A percentile compares a stretch with the other conserved stretches of the same genome.
phyloP scores from a whole-genome alignment of 2,888 invertebrate species.

The Anodontia alba region DNA sequence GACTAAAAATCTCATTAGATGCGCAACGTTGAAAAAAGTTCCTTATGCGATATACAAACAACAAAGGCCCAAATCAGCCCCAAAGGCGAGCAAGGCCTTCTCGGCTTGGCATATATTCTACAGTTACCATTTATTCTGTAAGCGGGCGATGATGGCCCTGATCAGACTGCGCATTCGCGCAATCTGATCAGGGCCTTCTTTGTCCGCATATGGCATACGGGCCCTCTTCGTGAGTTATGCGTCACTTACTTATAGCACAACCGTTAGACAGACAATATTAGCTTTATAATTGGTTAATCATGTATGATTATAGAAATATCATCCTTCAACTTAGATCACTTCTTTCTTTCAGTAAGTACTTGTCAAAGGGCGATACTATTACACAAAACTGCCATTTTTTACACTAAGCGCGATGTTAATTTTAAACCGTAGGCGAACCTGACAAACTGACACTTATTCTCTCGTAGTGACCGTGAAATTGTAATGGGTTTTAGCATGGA shows the following conservation, averaged over 20 bases:
- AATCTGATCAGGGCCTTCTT: no score
- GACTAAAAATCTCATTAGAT: background rate
- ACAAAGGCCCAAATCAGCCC: no score
- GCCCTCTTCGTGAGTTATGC: no score
- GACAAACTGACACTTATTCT: slow-evolving; percentile 47
- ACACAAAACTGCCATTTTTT: slow-evolving; percentile 10
- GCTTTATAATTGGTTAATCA: background rate
- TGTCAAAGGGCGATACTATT: slow-evolving; percentile 11
- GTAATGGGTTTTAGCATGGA: slow-evolving; percentile 57
- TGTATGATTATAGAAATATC: background rate
- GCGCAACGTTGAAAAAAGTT: no score
- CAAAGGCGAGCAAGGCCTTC: no score
- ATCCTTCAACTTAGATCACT: background rate
- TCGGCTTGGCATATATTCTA: no score
- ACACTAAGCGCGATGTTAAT: background rate
- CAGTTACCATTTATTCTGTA: no score
- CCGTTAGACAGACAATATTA: slow-evolving; percentile 7
- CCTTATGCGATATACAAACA: no score
- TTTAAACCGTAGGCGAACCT: background rate
- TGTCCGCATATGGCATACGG: no score
- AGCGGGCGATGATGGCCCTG: no score
- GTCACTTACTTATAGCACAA: no score
- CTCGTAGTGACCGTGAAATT: slow-evolving; percentile 51
- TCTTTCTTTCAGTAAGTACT: background rate
- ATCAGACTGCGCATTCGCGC: no score